These are phyloP conservation scores for Entosphenus tridentatus DNA, from an alignment of 2,113 vertebrate genomes.

Conservation along the genomic window DNA sequence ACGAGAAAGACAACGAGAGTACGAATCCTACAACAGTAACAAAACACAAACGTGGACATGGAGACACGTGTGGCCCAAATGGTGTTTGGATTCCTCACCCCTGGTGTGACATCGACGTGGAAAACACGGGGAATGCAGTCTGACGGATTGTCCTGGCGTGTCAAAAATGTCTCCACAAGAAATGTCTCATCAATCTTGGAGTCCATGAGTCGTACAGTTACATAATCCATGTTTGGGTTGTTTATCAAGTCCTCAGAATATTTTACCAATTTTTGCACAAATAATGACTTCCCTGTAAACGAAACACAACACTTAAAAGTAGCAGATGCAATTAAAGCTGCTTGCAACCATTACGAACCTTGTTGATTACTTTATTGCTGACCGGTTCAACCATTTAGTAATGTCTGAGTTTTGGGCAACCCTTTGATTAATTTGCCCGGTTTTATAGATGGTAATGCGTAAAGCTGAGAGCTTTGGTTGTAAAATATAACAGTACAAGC, in stretches of 20 bases:
- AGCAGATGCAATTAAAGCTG: constrained; percentile 14
- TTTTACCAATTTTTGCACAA: constrained; percentile 38
- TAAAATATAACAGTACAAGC: no score
- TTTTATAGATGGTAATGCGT: no score
- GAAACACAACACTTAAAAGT: constrained; percentile 3
- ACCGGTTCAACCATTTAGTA: no score
- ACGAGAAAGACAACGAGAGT: no score
- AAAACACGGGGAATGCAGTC: constrained; percentile 6
- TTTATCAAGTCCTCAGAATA: constrained; percentile 19
- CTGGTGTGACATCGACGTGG: constrained; percentile 9
- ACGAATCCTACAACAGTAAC: neutral
- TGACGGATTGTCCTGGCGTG: rapidly evolving
- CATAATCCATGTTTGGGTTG: constrained; percentile 17
- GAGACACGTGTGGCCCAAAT: neutral
- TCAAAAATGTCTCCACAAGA: constrained; percentile 9
- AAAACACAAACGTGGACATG: neutral
- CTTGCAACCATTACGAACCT: no score
- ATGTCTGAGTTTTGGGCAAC: no score
- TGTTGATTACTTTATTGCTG: no score
- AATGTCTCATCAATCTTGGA: neutral
- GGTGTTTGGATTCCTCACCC: constrained; percentile 9
- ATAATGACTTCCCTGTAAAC: constrained; percentile 63
- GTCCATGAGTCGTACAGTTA: constrained; percentile 25
- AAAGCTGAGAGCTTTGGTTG: no score
- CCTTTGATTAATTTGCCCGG: no score